These are phyloP conservation scores for Idaea aversata DNA, from an alignment of 2,888 invertebrate genomes.

Conservation along the genomic window DNA sequence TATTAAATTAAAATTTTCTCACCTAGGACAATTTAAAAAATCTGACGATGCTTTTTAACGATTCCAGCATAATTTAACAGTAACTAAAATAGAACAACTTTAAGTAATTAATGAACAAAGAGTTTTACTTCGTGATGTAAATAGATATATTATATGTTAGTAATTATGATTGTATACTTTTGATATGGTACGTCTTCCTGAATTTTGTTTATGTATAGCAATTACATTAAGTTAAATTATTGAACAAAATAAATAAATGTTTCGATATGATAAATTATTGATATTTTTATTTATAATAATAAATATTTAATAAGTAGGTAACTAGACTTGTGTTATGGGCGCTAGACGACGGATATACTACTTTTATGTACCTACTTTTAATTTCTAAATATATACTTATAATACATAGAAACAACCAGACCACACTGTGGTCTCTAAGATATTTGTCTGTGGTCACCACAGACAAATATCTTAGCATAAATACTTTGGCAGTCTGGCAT, in stretches of 20 bases:
- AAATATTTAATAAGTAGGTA: no score
- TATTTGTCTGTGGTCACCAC: no score
- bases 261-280: constrained; percentile 51
- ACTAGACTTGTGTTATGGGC: no score
- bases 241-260: constrained; percentile 75
- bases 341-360: no score
- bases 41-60: neutral
- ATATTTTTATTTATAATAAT: constrained; percentile 2
- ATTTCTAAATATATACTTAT: no score
- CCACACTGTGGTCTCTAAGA: no score
- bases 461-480: no score
- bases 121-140: neutral
- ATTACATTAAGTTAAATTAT: constrained; percentile 75
- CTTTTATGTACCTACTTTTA: no score
- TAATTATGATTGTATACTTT: constrained; percentile 34
- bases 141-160: constrained; percentile 3
- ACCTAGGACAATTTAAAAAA: neutral
- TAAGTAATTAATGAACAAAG: neutral
- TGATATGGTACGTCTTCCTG: constrained; percentile 71
- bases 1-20: neutral
- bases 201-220: constrained; percentile 71
- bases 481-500: no score
- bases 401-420: no score
- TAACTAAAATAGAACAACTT: neutral
- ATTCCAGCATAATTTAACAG: neutral